A percentile compares a stretch with the other conserved stretches of the same genome.
These are phyloP conservation scores for Cricetomys ansorgei DNA, from an alignment of 2,113 vertebrate species.

Conservation along the genomic window DNA sequence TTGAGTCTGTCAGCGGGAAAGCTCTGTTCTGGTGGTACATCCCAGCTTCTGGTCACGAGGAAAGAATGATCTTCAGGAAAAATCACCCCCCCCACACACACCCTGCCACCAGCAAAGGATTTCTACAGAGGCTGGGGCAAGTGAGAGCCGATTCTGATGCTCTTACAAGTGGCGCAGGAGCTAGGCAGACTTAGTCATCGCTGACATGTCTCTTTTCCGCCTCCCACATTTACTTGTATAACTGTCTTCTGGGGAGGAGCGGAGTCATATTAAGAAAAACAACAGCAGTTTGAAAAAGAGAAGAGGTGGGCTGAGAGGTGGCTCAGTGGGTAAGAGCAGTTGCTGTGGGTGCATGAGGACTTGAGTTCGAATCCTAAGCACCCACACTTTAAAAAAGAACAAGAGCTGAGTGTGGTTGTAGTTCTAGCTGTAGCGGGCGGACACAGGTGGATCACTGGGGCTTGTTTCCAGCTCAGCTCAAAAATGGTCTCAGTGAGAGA, in stretches of 20 bases:
- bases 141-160: slow-evolving; percentile 42
- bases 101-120: slow-evolving; percentile 46
- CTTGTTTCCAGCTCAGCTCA: neutral
- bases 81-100: slow-evolving; percentile 73
- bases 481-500: neutral
- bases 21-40: slow-evolving; percentile 13
- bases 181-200: slow-evolving; percentile 66
- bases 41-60: slow-evolving; percentile 66
- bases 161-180: slow-evolving; percentile 1
- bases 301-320: neutral
- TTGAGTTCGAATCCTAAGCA: neutral
- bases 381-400: neutral
- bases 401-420: neutral
- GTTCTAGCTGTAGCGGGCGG: neutral
- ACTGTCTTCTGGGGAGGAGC: slow-evolving; percentile 66
- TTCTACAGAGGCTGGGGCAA: slow-evolving; percentile 59
- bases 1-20: neutral
- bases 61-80: slow-evolving; percentile 79
- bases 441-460: neutral
- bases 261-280: slow-evolving; percentile 60
- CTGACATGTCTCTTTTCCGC: slow-evolving; percentile 31
- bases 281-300: slow-evolving; percentile 36
- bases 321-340: neutral
- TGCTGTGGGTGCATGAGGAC: neutral
- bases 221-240: slow-evolving; percentile 76